A percentile compares a stretch with the other conserved stretches of the same genome.
Conservation (phyloP, 2,113 vertebrate species). For the Aplodontia rufa region DNA sequence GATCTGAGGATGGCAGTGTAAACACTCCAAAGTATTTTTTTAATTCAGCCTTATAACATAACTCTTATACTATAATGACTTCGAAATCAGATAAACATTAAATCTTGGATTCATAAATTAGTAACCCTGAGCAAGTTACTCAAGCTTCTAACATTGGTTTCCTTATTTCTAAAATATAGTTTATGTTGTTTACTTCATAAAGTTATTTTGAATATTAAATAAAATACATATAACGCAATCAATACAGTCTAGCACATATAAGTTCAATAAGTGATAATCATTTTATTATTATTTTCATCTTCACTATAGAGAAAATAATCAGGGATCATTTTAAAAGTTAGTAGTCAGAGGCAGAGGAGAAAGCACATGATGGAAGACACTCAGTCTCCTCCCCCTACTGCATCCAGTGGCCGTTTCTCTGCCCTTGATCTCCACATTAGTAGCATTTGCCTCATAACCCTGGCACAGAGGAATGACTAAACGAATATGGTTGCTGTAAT, state of each 20-base stretch:
- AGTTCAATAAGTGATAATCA: not conserved
- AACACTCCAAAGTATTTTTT: too few species aligned
- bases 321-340: not conserved
- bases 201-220: conserved; percentile 5
- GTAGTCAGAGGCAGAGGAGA: not conserved
- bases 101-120: not conserved
- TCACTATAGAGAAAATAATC: not conserved
- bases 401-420: not conserved
- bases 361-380: not conserved
- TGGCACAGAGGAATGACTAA: not conserved
- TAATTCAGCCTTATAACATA: not conserved
- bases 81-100: not conserved
- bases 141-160: not conserved
- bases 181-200: not conserved
- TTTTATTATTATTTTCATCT: not conserved
- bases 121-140: not conserved
- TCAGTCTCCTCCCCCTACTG: not conserved
- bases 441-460: not conserved
- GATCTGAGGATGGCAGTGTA: not conserved
- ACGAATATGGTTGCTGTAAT: not conserved
- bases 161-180: not conserved
- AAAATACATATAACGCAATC: not conserved
- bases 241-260: not conserved
- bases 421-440: not conserved
- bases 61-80: not conserved